These are phyloP conservation scores for Criorhina ranunculi DNA, from an alignment of 2,888 invertebrate genomes.

Conservation along the genomic window DNA sequence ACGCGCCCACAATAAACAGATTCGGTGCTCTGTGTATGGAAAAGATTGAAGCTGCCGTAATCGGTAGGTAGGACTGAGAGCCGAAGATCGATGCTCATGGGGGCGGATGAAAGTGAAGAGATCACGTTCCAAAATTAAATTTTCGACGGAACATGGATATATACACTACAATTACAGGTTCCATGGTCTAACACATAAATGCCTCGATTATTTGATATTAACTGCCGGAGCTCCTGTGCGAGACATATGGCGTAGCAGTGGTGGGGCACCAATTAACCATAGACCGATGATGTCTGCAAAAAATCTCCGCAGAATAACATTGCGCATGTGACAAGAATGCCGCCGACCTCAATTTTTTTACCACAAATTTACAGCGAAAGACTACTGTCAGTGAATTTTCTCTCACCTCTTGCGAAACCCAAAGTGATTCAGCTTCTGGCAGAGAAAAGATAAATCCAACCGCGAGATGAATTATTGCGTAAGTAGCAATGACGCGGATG, in stretches of 20 bases:
- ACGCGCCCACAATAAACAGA: constrained; percentile 75
- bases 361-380: constrained; percentile 70
- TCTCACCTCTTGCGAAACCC: constrained; percentile 72
- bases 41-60: constrained; percentile 65
- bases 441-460: constrained; percentile 36
- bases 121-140: constrained; percentile 77
- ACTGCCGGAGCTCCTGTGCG: constrained; percentile 70
- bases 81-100: constrained; percentile 74
- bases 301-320: neutral
- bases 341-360: constrained; percentile 61
- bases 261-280: constrained; percentile 32
- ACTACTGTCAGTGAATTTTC: constrained; percentile 67
- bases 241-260: constrained; percentile 58
- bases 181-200: constrained; percentile 70
- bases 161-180: constrained; percentile 70
- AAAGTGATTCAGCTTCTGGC: constrained; percentile 75
- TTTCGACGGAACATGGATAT: constrained; percentile 69
- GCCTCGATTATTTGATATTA: constrained; percentile 73
- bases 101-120: constrained; percentile 77
- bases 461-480: constrained; percentile 72
- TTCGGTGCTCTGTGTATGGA: constrained; percentile 13
- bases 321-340: constrained; percentile 59
- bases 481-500: constrained; percentile 52
- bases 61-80: constrained; percentile 70
- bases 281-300: neutral